A percentile compares a stretch with the other conserved stretches of the same genome.
Evolutionary conservation across 2,888 invertebrate genomes (phyloP).

Genomic region (Cephus pulcher): DNA sequence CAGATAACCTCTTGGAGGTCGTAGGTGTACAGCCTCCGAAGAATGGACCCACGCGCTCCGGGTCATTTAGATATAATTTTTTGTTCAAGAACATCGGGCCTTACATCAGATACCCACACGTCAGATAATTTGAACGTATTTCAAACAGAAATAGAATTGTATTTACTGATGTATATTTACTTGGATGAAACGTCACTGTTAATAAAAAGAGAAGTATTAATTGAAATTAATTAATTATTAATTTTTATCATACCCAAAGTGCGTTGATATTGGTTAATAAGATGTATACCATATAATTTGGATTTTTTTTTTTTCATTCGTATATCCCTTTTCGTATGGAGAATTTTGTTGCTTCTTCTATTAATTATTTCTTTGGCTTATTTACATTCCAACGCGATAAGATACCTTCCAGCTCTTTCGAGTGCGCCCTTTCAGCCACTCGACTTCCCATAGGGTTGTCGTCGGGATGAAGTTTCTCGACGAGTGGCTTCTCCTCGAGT

Average conservation of each 20-base stretch:
- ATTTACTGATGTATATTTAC: neutral
- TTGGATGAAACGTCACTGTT: neutral
- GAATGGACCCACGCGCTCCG: neutral
- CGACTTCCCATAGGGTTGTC: slow-evolving; percentile 22
- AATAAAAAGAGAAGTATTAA: neutral
- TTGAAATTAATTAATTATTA: neutral
- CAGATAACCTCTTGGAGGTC: neutral
- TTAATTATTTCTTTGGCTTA: slow-evolving; percentile 18
- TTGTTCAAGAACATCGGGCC: neutral
- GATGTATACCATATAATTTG: neutral
- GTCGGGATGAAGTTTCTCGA: slow-evolving; percentile 26
- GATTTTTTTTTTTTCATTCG: neutral
- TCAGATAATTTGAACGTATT: neutral
- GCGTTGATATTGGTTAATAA: neutral
- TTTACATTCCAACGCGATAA: slow-evolving; percentile 37
- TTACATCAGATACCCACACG: neutral
- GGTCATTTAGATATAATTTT: neutral
- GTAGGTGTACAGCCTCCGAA: neutral
- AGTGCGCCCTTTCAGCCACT: slow-evolving; percentile 26
- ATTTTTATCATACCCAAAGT: neutral
- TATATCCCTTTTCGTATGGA: neutral
- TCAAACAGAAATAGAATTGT: neutral
- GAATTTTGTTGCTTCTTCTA: neutral
- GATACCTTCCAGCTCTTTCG: slow-evolving; percentile 34
- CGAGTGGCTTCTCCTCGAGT: slow-evolving; percentile 14